Base-by-base conservation (phyloP, 2,797 vertebrate species). In the Cheirogaleus major region DNA sequence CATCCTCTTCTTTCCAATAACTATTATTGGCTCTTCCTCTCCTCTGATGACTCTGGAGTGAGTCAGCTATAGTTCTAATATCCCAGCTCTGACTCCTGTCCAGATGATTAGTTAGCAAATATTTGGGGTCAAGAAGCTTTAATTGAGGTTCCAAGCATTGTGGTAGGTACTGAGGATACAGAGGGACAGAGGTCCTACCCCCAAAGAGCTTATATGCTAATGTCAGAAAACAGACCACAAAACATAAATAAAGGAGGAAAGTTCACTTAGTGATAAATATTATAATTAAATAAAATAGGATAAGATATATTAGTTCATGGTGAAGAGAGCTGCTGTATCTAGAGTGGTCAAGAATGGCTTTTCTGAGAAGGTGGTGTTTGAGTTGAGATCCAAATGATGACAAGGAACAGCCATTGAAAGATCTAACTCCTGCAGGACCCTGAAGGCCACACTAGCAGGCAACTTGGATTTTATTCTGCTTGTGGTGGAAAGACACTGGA, bases 211-310 rank as follows among this genome's bases (percentile, higher is more conserved):
- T 41, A 76, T 81, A 57, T 67, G 20, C 25, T 38, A 32, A 79
- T 81, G 30, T 35, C 57, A 89, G 70, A 83, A 94, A 95, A 84
- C 9, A 73, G 57, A 55, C 27, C 30, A 23, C 69, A 48, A 94
- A 45, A 65, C 35, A 72, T 63, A 95, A 57, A 87, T 52, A 43
- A 65, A 65, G 63, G 32, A 94, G 14, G 38, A 41, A 61, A 94
- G 23, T 89, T 94, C 65, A 92, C 12, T 63, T 55, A 92, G 27
- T 61, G 84, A 81, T 65, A 55, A 92, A 80, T 65, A 43, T 30
- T 41, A 45, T 72, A 89, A 65, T 81, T 76, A 96, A 96, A 92
- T 85, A 61, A 82, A 83, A 93, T 12, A 43, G 22, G 52, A 25
- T 15, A 73, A 83, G 38, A 32, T 59, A 82, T 35, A 55, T 55